Percentiles rank a stretch among this genome's conserved stretches.
Evolutionary conservation across 2,888 invertebrate species (phyloP).

Genomic region (Cephus sareptanus): DNA sequence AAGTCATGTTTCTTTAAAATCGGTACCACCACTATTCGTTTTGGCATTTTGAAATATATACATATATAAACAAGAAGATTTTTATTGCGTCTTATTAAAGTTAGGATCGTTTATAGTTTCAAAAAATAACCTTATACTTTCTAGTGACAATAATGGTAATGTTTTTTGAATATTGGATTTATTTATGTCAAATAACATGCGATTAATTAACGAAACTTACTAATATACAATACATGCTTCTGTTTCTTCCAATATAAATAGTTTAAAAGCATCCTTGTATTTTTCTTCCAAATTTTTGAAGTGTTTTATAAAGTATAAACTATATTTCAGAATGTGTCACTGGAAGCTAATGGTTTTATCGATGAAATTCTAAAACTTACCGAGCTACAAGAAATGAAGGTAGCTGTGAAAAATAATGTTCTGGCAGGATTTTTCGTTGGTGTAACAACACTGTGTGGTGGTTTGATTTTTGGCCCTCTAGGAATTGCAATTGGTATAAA

Average conservation of each 20-base stretch:
- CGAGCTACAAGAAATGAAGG: not conserved
- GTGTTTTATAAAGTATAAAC: not conserved
- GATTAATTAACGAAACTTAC: not conserved
- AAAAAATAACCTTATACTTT: not conserved
- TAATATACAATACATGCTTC: not conserved
- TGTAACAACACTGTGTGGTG: not conserved
- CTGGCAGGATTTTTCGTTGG: not conserved
- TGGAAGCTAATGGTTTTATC: not conserved
- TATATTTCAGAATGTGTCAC: not conserved
- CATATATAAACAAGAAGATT: not conserved
- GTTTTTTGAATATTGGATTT: not conserved
- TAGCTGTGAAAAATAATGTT: not conserved
- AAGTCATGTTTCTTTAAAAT: not conserved
- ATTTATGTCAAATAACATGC: not conserved
- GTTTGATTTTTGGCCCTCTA: not conserved
- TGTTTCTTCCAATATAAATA: not conserved
- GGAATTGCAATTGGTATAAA: not conserved
- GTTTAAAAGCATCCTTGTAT: not conserved
- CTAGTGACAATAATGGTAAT: not conserved
- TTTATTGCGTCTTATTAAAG: not conserved
- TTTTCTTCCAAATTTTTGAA: not conserved
- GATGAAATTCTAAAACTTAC: not conserved
- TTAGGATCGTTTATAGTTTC: not conserved
- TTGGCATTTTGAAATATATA: not conserved
- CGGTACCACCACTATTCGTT: not conserved